These are phyloP conservation scores for Pterobdella sp. DNA, from an alignment of 2,888 invertebrate genomes.

Conservation along the genomic window DNA sequence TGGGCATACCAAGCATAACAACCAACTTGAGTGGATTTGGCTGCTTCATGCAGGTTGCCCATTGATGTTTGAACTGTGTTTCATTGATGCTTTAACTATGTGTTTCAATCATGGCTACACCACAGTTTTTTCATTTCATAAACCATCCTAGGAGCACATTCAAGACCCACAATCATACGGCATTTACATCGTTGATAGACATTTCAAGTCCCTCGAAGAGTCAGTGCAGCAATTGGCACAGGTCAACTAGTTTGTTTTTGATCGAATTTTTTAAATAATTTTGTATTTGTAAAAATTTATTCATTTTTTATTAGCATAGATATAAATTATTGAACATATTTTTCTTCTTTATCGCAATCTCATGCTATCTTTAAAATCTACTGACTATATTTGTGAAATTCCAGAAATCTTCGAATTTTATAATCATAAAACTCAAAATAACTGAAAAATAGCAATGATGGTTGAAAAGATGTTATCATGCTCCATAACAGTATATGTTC, in stretches of 20 bases:
- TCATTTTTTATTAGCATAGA: neutral
- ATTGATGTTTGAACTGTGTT: too few relatives aligned
- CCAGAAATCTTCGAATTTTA: too few relatives aligned
- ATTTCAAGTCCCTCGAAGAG: conserved; percentile 79
- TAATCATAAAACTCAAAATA: neutral
- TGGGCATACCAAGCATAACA: conserved; percentile 97
- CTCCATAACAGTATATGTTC: conserved; percentile 64
- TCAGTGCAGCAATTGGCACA: conserved; percentile 73
- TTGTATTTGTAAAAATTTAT: neutral
- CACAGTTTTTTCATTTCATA: too few relatives aligned
- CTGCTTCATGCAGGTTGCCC: conserved; percentile 97
- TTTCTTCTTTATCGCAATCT: neutral
- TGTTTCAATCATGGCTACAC: too few relatives aligned
- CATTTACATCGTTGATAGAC: conserved; percentile 91
- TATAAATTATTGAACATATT: neutral
- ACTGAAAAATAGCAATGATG: neutral
- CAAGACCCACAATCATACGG: conserved; percentile 96
- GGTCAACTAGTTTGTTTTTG: conserved; percentile 31
- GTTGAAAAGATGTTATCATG: neutral
- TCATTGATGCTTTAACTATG: too few relatives aligned
- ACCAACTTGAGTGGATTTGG: conserved; percentile 96
- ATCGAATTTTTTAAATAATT: neutral
- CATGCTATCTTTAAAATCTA: neutral
- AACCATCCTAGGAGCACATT: conserved; percentile 89
- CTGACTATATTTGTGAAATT: too few relatives aligned